A percentile compares a stretch with the other conserved stretches of the same genome.
Evolutionary conservation across 2,797 vertebrate species (phyloP).

Genomic region (Phoebastria nigripes): DNA sequence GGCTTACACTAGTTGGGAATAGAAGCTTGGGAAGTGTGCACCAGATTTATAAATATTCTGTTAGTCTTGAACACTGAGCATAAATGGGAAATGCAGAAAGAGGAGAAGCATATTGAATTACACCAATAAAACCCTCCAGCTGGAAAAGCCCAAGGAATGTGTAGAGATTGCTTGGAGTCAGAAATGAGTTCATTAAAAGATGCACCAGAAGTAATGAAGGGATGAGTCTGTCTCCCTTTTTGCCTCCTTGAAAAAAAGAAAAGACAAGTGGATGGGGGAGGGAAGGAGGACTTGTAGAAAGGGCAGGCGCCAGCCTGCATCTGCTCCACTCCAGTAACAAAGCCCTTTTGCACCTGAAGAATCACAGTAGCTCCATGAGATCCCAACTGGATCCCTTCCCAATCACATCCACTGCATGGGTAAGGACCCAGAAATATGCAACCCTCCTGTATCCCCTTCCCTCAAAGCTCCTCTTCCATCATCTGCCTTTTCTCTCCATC

Average conservation of each 20-base stretch:
- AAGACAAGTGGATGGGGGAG: neutral
- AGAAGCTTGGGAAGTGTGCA: neutral
- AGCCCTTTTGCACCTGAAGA: neutral
- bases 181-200: constrained; percentile 19
- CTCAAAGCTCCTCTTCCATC: neutral
- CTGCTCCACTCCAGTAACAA: neutral
- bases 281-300: neutral
- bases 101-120: neutral
- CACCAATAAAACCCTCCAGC: neutral
- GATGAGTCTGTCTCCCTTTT: neutral
- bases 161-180: neutral
- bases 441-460: neutral
- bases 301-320: neutral
- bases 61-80: neutral
- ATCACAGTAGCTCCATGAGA: neutral
- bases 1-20: neutral
- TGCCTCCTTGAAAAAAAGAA: neutral
- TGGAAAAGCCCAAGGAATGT: constrained; percentile 9
- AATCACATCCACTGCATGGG: neutral
- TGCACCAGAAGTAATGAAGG: neutral
- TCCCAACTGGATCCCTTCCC: neutral
- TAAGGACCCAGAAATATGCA: neutral
- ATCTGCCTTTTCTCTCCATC: neutral
- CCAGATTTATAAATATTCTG: neutral
- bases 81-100: neutral